Evolutionary conservation across 1,140 invertebrate species (phyloP), one percentile per base, ranked within the genome.

Genomic region (Calephelis virginiensis): DNA sequence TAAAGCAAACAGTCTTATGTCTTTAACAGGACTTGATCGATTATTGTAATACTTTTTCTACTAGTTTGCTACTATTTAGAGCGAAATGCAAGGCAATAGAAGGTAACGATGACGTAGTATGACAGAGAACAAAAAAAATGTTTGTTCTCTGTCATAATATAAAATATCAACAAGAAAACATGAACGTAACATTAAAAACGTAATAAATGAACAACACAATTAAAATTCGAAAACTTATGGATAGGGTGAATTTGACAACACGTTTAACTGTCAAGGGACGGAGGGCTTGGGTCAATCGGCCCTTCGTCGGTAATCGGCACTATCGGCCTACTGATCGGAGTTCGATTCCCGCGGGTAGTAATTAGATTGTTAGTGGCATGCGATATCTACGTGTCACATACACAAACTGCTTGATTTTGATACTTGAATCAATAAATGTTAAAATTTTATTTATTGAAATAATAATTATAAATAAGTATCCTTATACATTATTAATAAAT

Each of bases 321-420:
- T 90, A 90, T 90, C 87, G 74, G 73, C 64, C 72, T 67, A 49
- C 59, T 77, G 81, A 89, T 90, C 87, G 67, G 73, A 74, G 82
- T 90, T 90, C 88, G 88, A 89, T 89, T 89, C 86, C 86, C 86
- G 81, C 50, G 82, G 80, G 86, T 75, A 76, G 84, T 83, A 89
- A 90, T 90, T 90, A 90, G 85, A 90, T 90, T 90, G 88, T 90
- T 89, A 86, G 80, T 85, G 69, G 79, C 88, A 89, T 90, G 88
- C 88, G 76, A 89, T 88, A 86, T 78, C 78, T 76, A 85, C 77
- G 81, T 88, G 83, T 86, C 77, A 82, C 77, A 66, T 68, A 67
- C 1, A 17, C 37, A 17, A 66, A 62, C 11, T 8, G n/a, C 69
- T 10, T 17, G 12, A 66, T 78, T 66, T 90, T 88, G 85, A 81